Base-by-base conservation (phyloP, 1,140 invertebrate species). In the Gonatopus flavifemur region DNA sequence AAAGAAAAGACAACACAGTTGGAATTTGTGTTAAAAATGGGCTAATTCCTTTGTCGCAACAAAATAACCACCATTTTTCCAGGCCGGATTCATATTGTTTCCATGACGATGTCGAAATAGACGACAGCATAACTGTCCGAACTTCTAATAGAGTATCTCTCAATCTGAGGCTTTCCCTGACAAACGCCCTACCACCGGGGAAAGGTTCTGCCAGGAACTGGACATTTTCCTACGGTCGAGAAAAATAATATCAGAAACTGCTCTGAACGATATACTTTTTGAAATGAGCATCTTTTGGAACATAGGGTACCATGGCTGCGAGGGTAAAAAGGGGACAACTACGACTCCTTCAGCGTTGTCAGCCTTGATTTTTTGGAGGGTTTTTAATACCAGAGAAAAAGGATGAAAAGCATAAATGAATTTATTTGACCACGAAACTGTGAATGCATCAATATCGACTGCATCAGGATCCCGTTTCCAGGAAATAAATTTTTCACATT, bases 121-220 rank as follows among this genome's bases (percentile, higher is more conserved):
- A 65, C 1, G 56, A 52, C 18, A 66, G 7, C 35, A 57, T 45
- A 10, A 66, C 39, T 10, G 57, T 46, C 1, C 51, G 18, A 15
- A 56, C 21, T 18, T 52, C 39, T 28, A 33, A 25, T 16, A 59
- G 52, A 4, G 57, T 22, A 8, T 44, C 47, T 36, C 49, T 49
- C 24, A 6, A 39, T 33, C 49, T 5, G 0, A 62, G 54, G 1
- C 31, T 57, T 55, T 59, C 5, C 54, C 46, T 37, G 59, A 64
- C 48, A 62, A 58, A 9, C 49, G 3, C 18, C 46, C 55, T 47
- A 41, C 56, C 31, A 39, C 66, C 59, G 61, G 50, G 52, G 64
- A 49, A 64, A 66, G 52, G 32, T 33, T 13, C n/a, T 33, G 6
- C 32, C 32, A 33, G n/a, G n/a, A n/a, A n/a, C n/a, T n/a, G n/a